phyloP scores from a whole-genome alignment of 2,113 vertebrate genomes.

The Rhynchomys soricoides region DNA sequence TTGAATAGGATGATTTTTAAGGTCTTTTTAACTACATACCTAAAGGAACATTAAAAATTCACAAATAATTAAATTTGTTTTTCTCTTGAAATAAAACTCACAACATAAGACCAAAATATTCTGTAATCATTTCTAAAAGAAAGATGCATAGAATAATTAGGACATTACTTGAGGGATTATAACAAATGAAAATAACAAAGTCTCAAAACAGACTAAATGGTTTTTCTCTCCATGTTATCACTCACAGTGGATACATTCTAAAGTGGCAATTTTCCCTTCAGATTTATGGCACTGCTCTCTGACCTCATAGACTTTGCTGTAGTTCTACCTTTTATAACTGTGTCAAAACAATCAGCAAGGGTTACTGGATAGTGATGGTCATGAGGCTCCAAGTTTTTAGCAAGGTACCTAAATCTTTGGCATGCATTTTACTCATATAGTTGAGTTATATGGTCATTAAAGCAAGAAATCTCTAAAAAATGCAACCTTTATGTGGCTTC shows the following conservation, averaged over 20 bases:
- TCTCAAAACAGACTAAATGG: not conserved
- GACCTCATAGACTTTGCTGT: not conserved
- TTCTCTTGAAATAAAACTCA: not conserved
- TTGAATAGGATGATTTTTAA: not conserved
- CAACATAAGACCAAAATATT: slow-evolving; percentile 21
- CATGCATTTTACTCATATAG: not conserved
- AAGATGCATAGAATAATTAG: not conserved
- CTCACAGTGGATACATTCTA: not conserved
- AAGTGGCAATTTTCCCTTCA: not conserved
- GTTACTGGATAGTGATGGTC: not conserved
- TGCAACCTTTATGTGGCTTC: not conserved
- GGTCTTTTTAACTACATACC: not conserved
- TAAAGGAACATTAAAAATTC: slow-evolving; percentile 2
- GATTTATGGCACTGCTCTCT: not conserved
- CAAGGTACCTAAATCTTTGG: not conserved
- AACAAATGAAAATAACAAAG: not conserved
- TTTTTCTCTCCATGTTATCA: not conserved
- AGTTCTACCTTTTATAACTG: not conserved
- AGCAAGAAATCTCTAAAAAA: not conserved
- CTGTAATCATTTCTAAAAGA: not conserved
- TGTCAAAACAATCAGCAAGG: not conserved
- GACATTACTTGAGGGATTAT: not conserved
- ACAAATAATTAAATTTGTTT: not conserved
- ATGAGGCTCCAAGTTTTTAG: not conserved
- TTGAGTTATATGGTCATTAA: not conserved